These are phyloP conservation scores for Kryptolebias marmoratus DNA, from an alignment of 2,113 vertebrate genomes.

Conservation along the genomic window DNA sequence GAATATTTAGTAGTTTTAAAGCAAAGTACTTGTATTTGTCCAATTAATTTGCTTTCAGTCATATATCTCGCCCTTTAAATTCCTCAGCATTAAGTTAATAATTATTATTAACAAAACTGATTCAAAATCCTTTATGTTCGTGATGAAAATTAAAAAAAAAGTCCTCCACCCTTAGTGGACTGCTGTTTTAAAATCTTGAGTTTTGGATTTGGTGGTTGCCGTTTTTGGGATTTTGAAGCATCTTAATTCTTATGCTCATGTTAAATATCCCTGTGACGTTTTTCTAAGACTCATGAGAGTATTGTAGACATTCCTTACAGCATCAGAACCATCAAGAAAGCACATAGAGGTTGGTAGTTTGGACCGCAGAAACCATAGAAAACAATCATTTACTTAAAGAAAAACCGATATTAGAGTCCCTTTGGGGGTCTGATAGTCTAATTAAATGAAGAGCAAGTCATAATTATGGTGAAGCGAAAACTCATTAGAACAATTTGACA, in stretches of 20 bases:
- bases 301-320: background rate
- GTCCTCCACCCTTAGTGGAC: background rate
- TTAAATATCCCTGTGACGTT: no score
- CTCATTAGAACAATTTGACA: background rate
- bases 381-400: slow-evolving; percentile 1
- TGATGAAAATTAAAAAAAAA: no score
- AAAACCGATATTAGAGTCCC: background rate
- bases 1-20: no score
- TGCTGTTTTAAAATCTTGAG: background rate
- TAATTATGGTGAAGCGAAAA: background rate
- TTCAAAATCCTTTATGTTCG: no score
- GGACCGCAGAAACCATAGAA: background rate
- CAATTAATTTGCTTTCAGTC: no score
- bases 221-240: background rate
- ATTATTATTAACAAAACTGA: no score
- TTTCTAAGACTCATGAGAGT: background rate
- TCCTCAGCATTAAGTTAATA: no score
- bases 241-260: background rate
- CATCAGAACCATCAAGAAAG: background rate
- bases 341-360: background rate
- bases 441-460: background rate
- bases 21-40: no score
- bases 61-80: no score
- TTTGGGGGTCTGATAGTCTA: background rate
- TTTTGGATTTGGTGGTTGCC: background rate